Percentiles rank a stretch among this genome's conserved stretches.
These are phyloP conservation scores for Troides helena DNA, from an alignment of 2,888 invertebrate genomes.

Conservation along the genomic window DNA sequence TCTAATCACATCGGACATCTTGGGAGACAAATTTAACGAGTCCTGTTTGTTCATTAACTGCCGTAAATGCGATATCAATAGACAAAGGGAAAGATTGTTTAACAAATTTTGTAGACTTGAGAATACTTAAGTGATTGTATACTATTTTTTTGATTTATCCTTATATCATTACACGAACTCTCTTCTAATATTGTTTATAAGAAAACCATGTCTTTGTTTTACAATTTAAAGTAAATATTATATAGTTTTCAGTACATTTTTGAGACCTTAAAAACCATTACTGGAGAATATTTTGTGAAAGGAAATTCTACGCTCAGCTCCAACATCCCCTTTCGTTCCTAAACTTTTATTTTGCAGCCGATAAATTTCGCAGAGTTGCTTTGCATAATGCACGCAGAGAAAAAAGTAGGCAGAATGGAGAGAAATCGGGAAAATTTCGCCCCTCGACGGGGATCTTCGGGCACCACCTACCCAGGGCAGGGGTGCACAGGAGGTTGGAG, in stretches of 20 bases:
- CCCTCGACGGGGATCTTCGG: conserved; percentile 64
- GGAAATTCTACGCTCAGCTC: neutral
- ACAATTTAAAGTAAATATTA: too few species aligned
- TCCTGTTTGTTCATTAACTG: neutral
- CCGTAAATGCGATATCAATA: too few species aligned
- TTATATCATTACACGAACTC: too few species aligned
- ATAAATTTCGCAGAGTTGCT: conserved; percentile 62
- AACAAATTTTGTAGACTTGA: too few species aligned
- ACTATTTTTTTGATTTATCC: too few species aligned
- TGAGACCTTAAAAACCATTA: neutral
- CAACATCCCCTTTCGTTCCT: neutral
- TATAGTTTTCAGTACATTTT: too few species aligned
- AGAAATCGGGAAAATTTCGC: conserved; percentile 57
- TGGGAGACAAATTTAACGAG: neutral
- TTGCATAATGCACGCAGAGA: conserved; percentile 72
- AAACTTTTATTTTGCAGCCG: conserved; percentile 50
- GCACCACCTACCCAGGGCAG: conserved; percentile 68
- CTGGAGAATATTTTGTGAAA: neutral
- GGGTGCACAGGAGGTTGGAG: conserved; percentile 59
- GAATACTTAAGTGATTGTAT: too few species aligned
- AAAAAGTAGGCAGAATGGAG: conserved; percentile 59
- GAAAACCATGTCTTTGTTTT: too few species aligned
- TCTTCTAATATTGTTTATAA: too few species aligned
- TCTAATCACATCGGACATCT: neutral
- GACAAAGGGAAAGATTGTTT: too few species aligned